Evolutionary conservation across 2,113 vertebrate species (phyloP).

Genomic region (Arothron firmamentum): DNA sequence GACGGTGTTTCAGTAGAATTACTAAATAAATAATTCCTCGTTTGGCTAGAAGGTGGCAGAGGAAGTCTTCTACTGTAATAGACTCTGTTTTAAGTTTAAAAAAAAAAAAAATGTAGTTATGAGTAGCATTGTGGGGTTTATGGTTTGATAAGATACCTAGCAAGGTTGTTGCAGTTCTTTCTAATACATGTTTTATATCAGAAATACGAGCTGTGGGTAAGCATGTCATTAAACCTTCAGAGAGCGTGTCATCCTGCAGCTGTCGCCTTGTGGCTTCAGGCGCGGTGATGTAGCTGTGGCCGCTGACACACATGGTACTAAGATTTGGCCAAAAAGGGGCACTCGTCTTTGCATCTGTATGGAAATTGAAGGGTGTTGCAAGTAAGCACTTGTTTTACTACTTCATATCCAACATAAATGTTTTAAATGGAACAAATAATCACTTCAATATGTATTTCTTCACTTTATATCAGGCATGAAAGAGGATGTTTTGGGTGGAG

Average conservation of each 20-base stretch:
- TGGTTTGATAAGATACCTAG: not conserved
- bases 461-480: no score
- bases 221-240: conserved; percentile 29
- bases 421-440: not conserved
- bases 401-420: not conserved
- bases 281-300: conserved; percentile 50
- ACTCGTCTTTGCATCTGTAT: conserved; percentile 80
- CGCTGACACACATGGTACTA: conserved; percentile 53
- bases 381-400: not conserved
- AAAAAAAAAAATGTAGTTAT: not conserved
- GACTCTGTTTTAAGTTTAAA: not conserved
- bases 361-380: not conserved
- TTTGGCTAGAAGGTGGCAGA: not conserved
- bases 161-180: not conserved
- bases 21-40: not conserved
- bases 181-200: not conserved
- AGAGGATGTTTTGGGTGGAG: no score
- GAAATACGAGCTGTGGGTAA: not conserved
- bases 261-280: conserved; percentile 37
- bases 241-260: conserved; percentile 4
- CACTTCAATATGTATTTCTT: no score
- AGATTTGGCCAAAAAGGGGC: conserved; percentile 86
- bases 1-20: no score
- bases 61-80: not conserved
- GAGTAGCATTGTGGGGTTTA: not conserved